A percentile compares a stretch with the other conserved stretches of the same genome.
Conservation (phyloP, 2,888 invertebrate genomes). For the Drosophila borborema region DNA sequence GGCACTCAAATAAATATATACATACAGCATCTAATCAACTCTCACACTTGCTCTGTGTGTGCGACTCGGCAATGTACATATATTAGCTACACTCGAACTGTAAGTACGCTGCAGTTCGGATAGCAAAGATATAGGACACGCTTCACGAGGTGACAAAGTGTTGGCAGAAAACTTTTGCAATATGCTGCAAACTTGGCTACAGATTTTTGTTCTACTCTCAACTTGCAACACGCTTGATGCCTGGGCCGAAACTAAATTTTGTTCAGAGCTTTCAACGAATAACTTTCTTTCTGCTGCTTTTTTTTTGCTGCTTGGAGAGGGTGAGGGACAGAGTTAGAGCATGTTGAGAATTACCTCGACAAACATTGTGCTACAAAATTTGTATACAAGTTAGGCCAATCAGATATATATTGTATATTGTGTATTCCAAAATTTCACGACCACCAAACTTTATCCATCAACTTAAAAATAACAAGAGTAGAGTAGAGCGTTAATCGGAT, state of each 20-base stretch:
- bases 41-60: slow-evolving; percentile 66
- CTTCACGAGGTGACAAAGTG: slow-evolving; percentile 52
- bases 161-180: slow-evolving; percentile 65
- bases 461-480: neutral
- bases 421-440: neutral
- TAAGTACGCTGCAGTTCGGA: slow-evolving; percentile 9
- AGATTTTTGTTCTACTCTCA: slow-evolving; percentile 36
- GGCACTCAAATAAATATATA: neutral
- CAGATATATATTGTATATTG: neutral
- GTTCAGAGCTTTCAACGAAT: slow-evolving; percentile 25
- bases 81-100: slow-evolving; percentile 23
- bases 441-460: slow-evolving; percentile 13
- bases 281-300: slow-evolving; percentile 1
- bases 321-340: neutral
- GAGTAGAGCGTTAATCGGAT: neutral
- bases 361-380: slow-evolving; percentile 29
- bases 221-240: slow-evolving; percentile 10
- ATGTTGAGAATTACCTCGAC: slow-evolving; percentile 12
- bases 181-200: slow-evolving; percentile 66
- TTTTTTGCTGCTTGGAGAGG: neutral
- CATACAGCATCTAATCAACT: slow-evolving; percentile 53
- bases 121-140: slow-evolving; percentile 21
- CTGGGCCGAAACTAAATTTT: slow-evolving; percentile 2
- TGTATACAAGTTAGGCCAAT: neutral
- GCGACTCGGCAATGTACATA: slow-evolving; percentile 39